phyloP scores from a whole-genome alignment of 2,888 invertebrate genomes.

The Peribatodes rhomboidaria region DNA sequence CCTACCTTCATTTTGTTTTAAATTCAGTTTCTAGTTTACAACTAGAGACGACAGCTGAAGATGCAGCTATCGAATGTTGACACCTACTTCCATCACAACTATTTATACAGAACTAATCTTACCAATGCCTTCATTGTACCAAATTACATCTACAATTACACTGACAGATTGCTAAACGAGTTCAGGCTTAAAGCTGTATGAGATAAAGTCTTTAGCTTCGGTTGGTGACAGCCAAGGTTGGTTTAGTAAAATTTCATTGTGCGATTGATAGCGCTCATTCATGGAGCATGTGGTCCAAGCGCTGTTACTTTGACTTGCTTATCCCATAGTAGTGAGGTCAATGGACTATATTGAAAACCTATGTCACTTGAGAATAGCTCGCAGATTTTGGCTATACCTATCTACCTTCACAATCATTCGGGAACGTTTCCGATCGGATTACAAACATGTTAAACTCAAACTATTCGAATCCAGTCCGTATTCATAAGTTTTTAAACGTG shows the following conservation, averaged over 20 bases:
- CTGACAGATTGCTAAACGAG: background rate
- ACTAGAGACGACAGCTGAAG: conserved; percentile 23
- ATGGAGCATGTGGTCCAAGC: conserved; percentile 2
- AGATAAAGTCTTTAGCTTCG: background rate
- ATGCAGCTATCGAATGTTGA: conserved; percentile 37
- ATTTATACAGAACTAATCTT: conserved; percentile 40
- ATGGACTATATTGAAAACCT: conserved; percentile 6
- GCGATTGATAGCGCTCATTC: conserved; percentile 28
- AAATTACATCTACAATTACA: background rate
- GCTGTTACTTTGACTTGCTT: background rate
- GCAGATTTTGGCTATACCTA: too few species aligned
- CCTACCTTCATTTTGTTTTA: background rate
- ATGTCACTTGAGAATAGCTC: background rate
- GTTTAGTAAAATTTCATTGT: conserved; percentile 12
- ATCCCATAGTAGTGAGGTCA: conserved; percentile 5
- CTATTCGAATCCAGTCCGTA: too few species aligned
- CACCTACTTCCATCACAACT: conserved; percentile 27
- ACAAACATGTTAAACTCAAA: too few species aligned
- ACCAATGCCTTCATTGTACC: conserved; percentile 31
- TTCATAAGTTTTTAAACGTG: too few species aligned
- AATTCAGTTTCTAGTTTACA: background rate
- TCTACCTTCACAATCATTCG: too few species aligned
- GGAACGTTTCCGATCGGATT: too few species aligned
- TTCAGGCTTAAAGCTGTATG: conserved; percentile 1
- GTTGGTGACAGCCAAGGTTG: background rate